Percentiles rank a stretch among this genome's conserved stretches.
phyloP scores from a whole-genome alignment of 2,888 invertebrate species.

The Cephus runcator region DNA sequence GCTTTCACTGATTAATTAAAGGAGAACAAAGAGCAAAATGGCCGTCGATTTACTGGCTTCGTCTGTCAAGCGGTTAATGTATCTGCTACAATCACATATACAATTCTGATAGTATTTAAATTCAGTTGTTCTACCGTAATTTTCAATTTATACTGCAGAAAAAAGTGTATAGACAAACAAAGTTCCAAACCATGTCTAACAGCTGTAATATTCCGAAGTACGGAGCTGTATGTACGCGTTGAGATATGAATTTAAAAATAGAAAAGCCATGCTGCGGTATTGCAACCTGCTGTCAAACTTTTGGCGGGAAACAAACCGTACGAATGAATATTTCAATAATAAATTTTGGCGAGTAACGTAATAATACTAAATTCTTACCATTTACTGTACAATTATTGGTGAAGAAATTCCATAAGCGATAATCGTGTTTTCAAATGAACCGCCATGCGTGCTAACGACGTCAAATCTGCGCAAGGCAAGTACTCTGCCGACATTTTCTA shows the following conservation, averaged over 20 bases:
- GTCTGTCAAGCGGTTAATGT: neutral
- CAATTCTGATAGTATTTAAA: neutral
- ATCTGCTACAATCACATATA: neutral
- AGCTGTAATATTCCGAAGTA: constrained; percentile 16
- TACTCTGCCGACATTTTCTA: neutral
- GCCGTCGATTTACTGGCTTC: neutral
- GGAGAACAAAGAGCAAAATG: neutral
- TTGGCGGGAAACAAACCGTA: constrained; percentile 21
- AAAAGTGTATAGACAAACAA: constrained; percentile 12
- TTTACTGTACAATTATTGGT: neutral
- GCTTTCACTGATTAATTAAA: neutral
- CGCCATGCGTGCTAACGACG: constrained; percentile 25
- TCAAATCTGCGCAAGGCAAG: constrained; percentile 39
- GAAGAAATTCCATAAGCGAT: neutral
- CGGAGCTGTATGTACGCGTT: neutral
- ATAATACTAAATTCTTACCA: neutral
- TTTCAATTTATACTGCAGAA: neutral
- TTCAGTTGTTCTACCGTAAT: neutral
- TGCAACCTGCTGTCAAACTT: constrained; percentile 32
- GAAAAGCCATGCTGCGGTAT: constrained; percentile 15
- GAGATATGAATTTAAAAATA: constrained; percentile 17
- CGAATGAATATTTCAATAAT: neutral
- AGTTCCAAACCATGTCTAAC: constrained; percentile 19
- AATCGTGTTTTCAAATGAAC: neutral
- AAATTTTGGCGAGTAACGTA: neutral